Evolutionary conservation across 2,797 vertebrate species (phyloP).

Genomic region (Neostethus bicornis): DNA sequence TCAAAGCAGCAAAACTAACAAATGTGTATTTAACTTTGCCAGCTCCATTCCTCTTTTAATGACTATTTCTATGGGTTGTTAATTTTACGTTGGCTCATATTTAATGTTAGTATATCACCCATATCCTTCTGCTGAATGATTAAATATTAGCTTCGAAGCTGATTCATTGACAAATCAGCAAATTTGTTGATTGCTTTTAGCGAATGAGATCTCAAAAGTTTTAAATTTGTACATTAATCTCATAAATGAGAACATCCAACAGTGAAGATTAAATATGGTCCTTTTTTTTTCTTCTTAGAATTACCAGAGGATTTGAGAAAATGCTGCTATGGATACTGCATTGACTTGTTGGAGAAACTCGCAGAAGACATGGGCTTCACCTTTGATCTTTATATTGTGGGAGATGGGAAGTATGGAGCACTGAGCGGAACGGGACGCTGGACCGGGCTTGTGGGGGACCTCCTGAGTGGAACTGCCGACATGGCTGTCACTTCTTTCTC

Average conservation of each 20-base stretch:
- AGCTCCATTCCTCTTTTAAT: constrained; percentile 2
- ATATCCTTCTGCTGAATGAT: constrained; percentile 16
- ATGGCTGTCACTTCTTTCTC: constrained; percentile 96
- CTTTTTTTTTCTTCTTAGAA: constrained; percentile 57
- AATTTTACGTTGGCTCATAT: background rate
- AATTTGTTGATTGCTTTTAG: constrained; percentile 22
- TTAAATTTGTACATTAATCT: constrained; percentile 21
- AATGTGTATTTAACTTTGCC: constrained; percentile 19
- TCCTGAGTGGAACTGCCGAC: constrained; percentile 88
- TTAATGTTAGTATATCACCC: constrained; percentile 25
- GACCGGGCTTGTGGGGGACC: constrained; percentile 93
- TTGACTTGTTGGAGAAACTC: constrained; percentile 91
- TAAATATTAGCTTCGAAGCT: constrained; percentile 27
- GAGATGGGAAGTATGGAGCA: constrained; percentile 91
- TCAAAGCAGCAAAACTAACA: constrained; percentile 22
- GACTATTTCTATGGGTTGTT: constrained; percentile 5
- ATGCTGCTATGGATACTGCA: constrained; percentile 96
- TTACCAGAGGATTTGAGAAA: constrained; percentile 80
- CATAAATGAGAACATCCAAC: constrained; percentile 4
- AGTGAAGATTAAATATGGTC: constrained; percentile 19
- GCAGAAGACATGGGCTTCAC: constrained; percentile 90
- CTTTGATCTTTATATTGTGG: constrained; percentile 94
- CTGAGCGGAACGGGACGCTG: constrained; percentile 84
- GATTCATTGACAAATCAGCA: constrained; percentile 22
- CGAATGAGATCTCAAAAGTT: constrained; percentile 19